Conservation (phyloP, 2,888 invertebrate genomes). For the Drosophila pseudotakahashii region DNA sequence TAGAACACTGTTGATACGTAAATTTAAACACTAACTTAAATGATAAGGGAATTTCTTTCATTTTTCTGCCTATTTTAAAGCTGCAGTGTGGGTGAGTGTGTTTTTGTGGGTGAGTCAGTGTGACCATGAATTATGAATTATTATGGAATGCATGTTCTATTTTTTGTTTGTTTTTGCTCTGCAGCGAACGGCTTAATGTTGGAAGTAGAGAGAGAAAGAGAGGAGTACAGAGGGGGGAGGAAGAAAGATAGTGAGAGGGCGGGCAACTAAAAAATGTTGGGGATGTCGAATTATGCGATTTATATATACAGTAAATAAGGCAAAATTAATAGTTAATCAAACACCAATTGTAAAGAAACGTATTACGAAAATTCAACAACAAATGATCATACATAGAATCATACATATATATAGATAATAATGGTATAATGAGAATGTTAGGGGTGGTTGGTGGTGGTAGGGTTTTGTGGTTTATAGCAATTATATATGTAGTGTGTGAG, state of each 20-base stretch:
- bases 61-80: slow-evolving; percentile 27
- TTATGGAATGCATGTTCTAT: slow-evolving; percentile 21
- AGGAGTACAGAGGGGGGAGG: slow-evolving; percentile 1
- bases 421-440: slow-evolving; percentile 45
- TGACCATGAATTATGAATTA: slow-evolving; percentile 9
- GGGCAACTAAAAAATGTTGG: slow-evolving; percentile 16
- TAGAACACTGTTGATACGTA: slow-evolving; percentile 31
- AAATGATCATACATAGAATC: slow-evolving; percentile 68
- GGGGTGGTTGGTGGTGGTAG: slow-evolving; percentile 22
- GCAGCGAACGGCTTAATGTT: slow-evolving; percentile 40
- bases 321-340: slow-evolving; percentile 40
- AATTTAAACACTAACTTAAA: slow-evolving; percentile 37
- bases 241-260: slow-evolving; percentile 11
- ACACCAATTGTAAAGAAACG: slow-evolving; percentile 31
- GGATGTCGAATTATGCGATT: slow-evolving; percentile 22
- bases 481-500: slow-evolving; percentile 37
- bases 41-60: slow-evolving; percentile 22
- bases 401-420: slow-evolving; percentile 44
- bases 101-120: slow-evolving; percentile 14
- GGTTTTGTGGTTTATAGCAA: slow-evolving; percentile 33
- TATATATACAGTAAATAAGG: slow-evolving; percentile 42
- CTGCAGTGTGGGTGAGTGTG: slow-evolving; percentile 25
- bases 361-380: slow-evolving; percentile 38
- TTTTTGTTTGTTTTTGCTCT: slow-evolving; percentile 22
- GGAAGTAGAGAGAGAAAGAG: slow-evolving; percentile 4